phyloP scores from a whole-genome alignment of 2,113 vertebrate genomes.

The Oncorhynchus clarkii region DNA sequence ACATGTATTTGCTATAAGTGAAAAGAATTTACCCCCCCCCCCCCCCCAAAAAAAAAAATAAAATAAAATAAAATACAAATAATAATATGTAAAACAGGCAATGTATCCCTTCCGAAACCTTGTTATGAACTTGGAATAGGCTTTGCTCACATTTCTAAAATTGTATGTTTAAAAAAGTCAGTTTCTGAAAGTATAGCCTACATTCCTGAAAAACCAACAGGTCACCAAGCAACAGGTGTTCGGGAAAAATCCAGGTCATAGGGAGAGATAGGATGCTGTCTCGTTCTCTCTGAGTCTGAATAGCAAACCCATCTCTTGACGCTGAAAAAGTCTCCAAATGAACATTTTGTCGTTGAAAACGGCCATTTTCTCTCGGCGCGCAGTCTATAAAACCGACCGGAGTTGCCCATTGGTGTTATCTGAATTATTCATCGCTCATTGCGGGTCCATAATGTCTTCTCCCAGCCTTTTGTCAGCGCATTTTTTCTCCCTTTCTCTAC shows the following conservation, averaged over 20 bases:
- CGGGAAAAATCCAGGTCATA: neutral
- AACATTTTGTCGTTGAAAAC: constrained; percentile 83
- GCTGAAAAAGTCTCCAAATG: constrained; percentile 65
- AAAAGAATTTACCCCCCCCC: no score
- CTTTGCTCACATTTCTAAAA: no score
- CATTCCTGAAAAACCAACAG: constrained; percentile 38
- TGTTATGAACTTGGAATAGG: no score
- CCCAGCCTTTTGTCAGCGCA: constrained; percentile 90
- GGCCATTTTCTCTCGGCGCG: constrained; percentile 72
- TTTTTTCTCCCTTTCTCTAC: constrained; percentile 95
- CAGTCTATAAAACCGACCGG: constrained; percentile 89
- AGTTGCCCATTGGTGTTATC: constrained; percentile 85
- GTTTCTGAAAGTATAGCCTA: neutral
- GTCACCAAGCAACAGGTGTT: constrained; percentile 75
- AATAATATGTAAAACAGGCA: no score
- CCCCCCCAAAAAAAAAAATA: no score
- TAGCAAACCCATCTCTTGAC: constrained; percentile 58
- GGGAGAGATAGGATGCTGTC: neutral
- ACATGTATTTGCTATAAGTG: no score
- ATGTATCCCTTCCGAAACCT: no score
- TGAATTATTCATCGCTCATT: constrained; percentile 99
- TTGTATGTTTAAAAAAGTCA: no score
- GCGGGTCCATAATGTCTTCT: constrained; percentile 99
- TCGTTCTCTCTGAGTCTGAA: constrained; percentile 49
- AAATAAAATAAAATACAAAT: no score